Conservation (phyloP, 2,888 invertebrate species). For the Brachypterus glaber region DNA sequence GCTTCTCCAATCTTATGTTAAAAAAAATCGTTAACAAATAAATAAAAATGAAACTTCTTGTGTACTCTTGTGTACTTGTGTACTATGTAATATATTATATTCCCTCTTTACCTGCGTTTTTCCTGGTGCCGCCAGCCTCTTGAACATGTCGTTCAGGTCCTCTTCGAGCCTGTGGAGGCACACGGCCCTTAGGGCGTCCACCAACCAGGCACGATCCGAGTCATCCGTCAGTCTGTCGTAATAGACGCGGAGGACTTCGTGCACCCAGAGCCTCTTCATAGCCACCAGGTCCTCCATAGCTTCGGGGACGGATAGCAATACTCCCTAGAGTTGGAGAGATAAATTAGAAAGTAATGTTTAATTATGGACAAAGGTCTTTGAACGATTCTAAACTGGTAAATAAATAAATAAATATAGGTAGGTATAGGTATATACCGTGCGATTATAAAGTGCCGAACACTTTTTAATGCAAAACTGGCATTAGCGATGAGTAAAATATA, state of each 20-base stretch:
- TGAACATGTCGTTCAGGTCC: slow-evolving; percentile 60
- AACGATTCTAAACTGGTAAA: too few species aligned
- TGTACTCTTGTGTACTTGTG: too few species aligned
- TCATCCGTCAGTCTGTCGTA: slow-evolving; percentile 85
- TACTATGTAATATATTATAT: too few species aligned
- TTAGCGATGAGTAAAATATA: too few species aligned
- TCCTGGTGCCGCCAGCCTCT: slow-evolving; percentile 47
- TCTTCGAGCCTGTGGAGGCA: slow-evolving; percentile 52
- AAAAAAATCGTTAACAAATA: slow-evolving; percentile 8
- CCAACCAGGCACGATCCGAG: slow-evolving; percentile 73
- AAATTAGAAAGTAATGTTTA: too few species aligned
- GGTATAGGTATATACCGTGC: too few species aligned
- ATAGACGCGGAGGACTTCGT: slow-evolving; percentile 86
- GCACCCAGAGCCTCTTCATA: slow-evolving; percentile 90
- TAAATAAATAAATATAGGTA: too few species aligned
- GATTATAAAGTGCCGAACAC: too few species aligned
- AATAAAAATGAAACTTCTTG: too few species aligned
- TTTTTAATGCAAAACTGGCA: too few species aligned
- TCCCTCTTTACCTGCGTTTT: slow-evolving; percentile 20
- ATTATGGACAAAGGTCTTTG: too few species aligned
- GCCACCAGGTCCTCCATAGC: slow-evolving; percentile 75
- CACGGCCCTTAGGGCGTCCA: slow-evolving; percentile 56
- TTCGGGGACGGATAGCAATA: slow-evolving; percentile 84
- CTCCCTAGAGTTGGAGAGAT: slow-evolving; percentile 73
- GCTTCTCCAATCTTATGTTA: slow-evolving; percentile 57